Evolutionary conservation across 2,113 vertebrate genomes (phyloP).

Genomic region (Dipodomys spectabilis): DNA sequence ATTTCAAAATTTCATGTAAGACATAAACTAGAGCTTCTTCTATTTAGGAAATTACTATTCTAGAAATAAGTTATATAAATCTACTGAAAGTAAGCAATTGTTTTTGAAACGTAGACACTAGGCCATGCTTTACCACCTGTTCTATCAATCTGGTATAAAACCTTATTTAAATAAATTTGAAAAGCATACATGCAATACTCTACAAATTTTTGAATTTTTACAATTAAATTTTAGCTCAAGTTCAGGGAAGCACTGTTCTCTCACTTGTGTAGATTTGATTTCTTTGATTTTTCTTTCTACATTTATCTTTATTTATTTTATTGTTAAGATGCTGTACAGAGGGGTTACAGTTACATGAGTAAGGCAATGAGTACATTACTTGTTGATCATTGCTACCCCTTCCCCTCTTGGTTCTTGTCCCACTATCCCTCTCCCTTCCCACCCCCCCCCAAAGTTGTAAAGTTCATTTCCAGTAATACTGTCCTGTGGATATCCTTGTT

Average conservation of each 20-base stretch:
- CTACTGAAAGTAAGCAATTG: background rate
- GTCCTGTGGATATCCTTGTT: too few species aligned
- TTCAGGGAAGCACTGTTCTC: background rate
- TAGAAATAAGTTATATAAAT: background rate
- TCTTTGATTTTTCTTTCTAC: background rate
- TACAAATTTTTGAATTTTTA: conserved; percentile 20
- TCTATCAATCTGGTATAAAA: background rate
- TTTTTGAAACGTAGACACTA: background rate
- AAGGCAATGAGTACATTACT: too few species aligned
- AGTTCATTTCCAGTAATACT: too few species aligned
- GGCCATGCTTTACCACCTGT: background rate
- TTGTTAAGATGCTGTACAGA: too few species aligned
- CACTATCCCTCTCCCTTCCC: too few species aligned
- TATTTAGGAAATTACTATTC: background rate
- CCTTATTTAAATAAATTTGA: conserved; percentile 33
- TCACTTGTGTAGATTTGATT: background rate
- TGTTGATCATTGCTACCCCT: too few species aligned
- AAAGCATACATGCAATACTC: conserved; percentile 10
- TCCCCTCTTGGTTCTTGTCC: too few species aligned
- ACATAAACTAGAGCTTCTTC: background rate
- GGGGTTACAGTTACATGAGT: too few species aligned
- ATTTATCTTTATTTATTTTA: background rate
- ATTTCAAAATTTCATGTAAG: background rate
- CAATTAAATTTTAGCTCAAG: background rate
- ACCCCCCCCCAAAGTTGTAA: too few species aligned